Percentiles rank a stretch among this genome's conserved stretches.
Evolutionary conservation across 2,797 vertebrate species (phyloP).

Genomic region (Alauda arvensis): DNA sequence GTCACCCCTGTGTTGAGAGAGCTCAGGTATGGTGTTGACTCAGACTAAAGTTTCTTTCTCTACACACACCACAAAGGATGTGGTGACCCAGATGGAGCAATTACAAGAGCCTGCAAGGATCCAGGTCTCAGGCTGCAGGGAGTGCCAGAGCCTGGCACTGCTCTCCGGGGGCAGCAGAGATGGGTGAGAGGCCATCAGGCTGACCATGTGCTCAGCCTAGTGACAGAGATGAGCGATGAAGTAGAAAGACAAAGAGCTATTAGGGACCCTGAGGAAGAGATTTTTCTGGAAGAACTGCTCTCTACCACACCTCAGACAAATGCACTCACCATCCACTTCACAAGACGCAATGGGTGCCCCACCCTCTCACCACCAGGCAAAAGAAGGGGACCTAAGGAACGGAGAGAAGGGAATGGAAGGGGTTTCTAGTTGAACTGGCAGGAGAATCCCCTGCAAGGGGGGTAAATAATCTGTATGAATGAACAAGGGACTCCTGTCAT

Average conservation of each 20-base stretch:
- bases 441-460: neutral
- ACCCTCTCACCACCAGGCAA: too few species aligned
- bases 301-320: neutral
- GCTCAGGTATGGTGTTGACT: neutral
- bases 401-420: neutral
- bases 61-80: neutral
- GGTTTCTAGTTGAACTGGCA: neutral
- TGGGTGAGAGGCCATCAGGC: too few species aligned
- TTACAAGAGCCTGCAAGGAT: neutral
- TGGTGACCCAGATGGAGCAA: neutral
- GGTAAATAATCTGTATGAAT: neutral
- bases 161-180: neutral
- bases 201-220: fast-evolving
- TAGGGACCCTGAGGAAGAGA: neutral
- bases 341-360: neutral
- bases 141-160: neutral
- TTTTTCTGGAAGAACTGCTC: neutral
- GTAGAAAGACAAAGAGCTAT: neutral
- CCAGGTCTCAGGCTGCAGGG: neutral
- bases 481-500: neutral
- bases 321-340: fast-evolving
- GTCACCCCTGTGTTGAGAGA: neutral
- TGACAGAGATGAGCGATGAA: neutral
- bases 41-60: neutral
- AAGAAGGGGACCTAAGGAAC: neutral